Conservation (phyloP, 2,888 invertebrate genomes). For the Acronicta leporina region DNA sequence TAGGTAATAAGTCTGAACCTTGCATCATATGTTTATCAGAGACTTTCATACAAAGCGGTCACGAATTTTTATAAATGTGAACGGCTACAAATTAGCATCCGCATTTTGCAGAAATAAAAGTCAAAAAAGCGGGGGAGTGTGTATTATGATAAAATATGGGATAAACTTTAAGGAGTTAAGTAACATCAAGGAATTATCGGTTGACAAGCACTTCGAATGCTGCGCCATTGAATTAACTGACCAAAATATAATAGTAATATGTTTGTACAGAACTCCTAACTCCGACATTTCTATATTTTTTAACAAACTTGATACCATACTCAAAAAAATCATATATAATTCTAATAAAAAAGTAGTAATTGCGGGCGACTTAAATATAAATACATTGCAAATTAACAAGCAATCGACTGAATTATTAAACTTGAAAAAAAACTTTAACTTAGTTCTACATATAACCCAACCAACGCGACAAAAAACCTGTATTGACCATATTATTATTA, state of each 20-base stretch:
- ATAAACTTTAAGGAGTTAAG: too few species aligned
- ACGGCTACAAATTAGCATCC: background rate
- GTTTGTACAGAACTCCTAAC: background rate
- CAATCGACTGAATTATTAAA: conserved; percentile 2
- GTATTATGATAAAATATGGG: too few species aligned
- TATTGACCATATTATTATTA: too few species aligned
- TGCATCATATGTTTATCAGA: conserved; percentile 1
- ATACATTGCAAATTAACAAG: conserved; percentile 1
- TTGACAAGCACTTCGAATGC: too few species aligned
- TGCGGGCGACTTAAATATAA: background rate
- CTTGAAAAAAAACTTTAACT: background rate
- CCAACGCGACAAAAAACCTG: too few species aligned
- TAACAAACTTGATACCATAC: conserved; percentile 45
- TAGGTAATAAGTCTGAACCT: background rate
- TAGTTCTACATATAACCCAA: too few species aligned
- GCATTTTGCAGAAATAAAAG: background rate
- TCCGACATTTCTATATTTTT: conserved; percentile 53
- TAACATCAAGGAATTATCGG: too few species aligned
- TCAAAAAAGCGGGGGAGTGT: too few species aligned
- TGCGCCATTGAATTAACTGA: conserved; percentile 1
- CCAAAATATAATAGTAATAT: background rate
- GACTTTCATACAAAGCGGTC: background rate
- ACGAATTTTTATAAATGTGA: background rate
- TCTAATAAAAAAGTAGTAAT: conserved; percentile 2
- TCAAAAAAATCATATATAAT: conserved; percentile 11